Conservation (phyloP, 2,113 vertebrate genomes). For the Laterallus jamaicensis region DNA sequence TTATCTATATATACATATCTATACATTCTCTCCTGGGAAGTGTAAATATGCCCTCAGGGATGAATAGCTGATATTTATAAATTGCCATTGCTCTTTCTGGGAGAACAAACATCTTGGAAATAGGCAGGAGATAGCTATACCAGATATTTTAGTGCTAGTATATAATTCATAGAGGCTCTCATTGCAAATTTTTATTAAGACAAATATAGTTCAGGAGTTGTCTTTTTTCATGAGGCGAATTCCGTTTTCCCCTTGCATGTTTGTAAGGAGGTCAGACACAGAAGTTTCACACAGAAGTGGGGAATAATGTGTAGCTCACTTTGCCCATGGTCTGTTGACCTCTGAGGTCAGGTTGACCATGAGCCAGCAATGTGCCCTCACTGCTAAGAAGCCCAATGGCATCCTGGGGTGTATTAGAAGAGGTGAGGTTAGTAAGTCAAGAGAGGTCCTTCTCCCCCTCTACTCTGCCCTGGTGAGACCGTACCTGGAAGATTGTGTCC, state of each 20-base stretch:
- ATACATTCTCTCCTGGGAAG: not conserved
- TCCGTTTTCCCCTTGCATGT: not conserved
- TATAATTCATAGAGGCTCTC: not conserved
- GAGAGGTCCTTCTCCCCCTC: no score
- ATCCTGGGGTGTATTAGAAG: no score
- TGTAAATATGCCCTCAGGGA: not conserved
- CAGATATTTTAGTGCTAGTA: not conserved
- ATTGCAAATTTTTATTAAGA: not conserved
- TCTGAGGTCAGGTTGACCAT: no score
- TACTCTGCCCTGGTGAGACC: no score
- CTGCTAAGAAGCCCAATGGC: no score
- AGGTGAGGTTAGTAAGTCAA: no score
- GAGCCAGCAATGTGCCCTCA: no score
- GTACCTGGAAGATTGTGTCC: no score
- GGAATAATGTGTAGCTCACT: not conserved
- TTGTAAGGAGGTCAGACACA: not conserved
- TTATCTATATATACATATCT: not conserved
- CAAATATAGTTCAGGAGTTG: not conserved
- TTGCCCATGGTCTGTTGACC: not conserved
- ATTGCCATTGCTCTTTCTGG: not conserved
- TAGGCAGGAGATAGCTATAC: not conserved
- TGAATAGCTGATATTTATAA: not conserved
- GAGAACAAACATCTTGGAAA: not conserved
- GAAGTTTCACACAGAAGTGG: not conserved
- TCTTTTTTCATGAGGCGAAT: not conserved